These are phyloP conservation scores for Germaria angustata DNA, from an alignment of 2,888 invertebrate species.

Conservation along the genomic window DNA sequence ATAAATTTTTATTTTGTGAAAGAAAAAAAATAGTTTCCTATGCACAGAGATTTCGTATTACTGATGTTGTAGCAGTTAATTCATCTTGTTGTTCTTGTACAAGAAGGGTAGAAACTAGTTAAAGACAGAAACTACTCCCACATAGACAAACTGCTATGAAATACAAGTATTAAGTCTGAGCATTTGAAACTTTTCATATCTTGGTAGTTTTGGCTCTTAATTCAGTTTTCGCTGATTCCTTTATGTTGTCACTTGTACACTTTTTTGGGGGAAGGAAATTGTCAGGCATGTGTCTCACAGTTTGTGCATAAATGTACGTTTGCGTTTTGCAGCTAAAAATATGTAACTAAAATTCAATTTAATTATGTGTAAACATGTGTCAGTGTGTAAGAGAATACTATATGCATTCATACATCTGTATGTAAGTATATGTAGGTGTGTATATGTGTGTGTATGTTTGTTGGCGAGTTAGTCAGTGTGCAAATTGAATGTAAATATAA, in stretches of 20 bases:
- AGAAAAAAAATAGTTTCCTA: neutral
- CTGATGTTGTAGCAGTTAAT: constrained; percentile 3
- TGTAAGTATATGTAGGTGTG: neutral
- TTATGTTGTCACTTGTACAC: neutral
- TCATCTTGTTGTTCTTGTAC: neutral
- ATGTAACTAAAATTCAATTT: constrained; percentile 52
- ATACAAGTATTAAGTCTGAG: neutral
- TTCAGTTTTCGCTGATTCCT: neutral
- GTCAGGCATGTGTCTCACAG: neutral
- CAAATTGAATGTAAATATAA: constrained; percentile 59
- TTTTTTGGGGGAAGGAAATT: neutral
- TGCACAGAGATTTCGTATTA: constrained; percentile 25
- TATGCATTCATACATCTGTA: neutral
- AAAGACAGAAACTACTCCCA: neutral
- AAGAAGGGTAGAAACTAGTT: neutral
- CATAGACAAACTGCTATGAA: neutral
- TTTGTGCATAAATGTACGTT: neutral
- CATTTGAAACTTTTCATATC: constrained; percentile 21
- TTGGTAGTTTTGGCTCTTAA: neutral
- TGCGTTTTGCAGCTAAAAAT: constrained; percentile 1
- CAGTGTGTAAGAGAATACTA: neutral
- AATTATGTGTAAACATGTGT: constrained; percentile 35
- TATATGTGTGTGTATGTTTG: neutral
- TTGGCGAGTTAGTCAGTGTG: constrained; percentile 1
- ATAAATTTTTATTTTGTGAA: neutral